Percentiles rank a stretch among this genome's conserved stretches.
Conservation (phyloP, 2,113 vertebrate species). For the Epinephelus moara region DNA sequence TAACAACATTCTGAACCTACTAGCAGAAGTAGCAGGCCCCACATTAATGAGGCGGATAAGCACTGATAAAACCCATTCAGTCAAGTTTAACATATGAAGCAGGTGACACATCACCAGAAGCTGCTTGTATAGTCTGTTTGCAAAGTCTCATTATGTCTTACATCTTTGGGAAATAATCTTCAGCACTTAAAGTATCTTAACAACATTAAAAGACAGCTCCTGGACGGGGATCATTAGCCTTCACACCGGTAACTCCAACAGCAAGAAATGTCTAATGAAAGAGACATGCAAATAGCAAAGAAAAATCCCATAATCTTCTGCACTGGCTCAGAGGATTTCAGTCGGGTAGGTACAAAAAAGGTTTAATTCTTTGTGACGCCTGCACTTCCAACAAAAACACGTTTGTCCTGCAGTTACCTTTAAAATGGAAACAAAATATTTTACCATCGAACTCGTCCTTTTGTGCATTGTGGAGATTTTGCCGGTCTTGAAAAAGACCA, state of each 20-base stretch:
- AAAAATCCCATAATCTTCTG: conserved; percentile 28
- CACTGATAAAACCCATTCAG: too few species aligned
- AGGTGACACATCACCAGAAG: too few species aligned
- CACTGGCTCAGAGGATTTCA: not conserved
- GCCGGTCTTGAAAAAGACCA: not conserved
- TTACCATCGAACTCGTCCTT: not conserved
- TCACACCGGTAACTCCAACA: not conserved
- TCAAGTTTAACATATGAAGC: too few species aligned
- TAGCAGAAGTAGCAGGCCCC: too few species aligned
- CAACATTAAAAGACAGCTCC: not conserved
- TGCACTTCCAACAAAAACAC: not conserved
- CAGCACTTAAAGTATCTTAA: not conserved
- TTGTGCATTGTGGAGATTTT: not conserved
- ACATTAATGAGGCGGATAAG: too few species aligned
- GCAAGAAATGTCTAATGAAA: conserved; percentile 16
- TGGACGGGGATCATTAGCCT: conserved; percentile 13
- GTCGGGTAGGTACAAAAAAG: not conserved
- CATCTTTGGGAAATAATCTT: not conserved
- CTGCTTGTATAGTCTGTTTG: not conserved
- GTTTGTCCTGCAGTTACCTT: not conserved
- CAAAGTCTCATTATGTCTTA: not conserved
- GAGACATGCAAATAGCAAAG: conserved; percentile 15
- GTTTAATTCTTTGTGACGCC: not conserved
- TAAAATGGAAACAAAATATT: not conserved
- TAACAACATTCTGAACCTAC: too few species aligned